These are phyloP conservation scores for Drosophila diplacantha DNA, from an alignment of 2,888 invertebrate genomes.

Conservation along the genomic window DNA sequence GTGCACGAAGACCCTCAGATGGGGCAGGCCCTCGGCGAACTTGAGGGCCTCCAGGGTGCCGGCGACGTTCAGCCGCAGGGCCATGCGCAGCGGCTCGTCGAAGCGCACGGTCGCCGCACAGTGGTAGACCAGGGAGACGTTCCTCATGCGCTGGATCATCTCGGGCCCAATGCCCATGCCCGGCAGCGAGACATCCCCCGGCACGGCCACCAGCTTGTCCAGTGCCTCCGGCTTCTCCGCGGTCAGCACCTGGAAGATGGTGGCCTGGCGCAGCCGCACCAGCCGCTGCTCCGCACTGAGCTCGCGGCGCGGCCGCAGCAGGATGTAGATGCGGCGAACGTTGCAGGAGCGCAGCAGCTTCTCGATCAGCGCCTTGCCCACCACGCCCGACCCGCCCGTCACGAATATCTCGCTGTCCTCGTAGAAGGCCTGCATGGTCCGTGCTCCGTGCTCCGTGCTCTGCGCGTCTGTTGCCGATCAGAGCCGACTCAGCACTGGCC, in stretches of 20 bases:
- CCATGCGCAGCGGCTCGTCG: constrained; percentile 85
- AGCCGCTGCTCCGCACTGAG: constrained; percentile 83
- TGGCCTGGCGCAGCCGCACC: constrained; percentile 79
- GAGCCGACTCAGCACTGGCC: background rate
- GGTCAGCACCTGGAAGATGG: constrained; percentile 66
- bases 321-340: constrained; percentile 85
- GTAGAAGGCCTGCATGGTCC: constrained; percentile 82
- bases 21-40: constrained; percentile 80
- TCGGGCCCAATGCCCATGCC: constrained; percentile 62
- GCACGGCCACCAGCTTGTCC: constrained; percentile 64
- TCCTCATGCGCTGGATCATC: constrained; percentile 68
- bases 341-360: constrained; percentile 91
- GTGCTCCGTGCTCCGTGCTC: background rate
- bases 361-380: constrained; percentile 93
- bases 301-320: constrained; percentile 86
- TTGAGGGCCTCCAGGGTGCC: constrained; percentile 82
- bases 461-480: constrained; percentile 5
- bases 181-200: constrained; percentile 65
- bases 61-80: constrained; percentile 82
- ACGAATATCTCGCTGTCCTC: constrained; percentile 85
- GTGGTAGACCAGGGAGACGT: constrained; percentile 85
- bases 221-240: constrained; percentile 59
- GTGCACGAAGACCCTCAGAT: constrained; percentile 83
- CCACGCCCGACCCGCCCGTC: constrained; percentile 90
- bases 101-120: constrained; percentile 90